phyloP scores from a whole-genome alignment of 2,113 vertebrate genomes.

The Bubo bubo region DNA sequence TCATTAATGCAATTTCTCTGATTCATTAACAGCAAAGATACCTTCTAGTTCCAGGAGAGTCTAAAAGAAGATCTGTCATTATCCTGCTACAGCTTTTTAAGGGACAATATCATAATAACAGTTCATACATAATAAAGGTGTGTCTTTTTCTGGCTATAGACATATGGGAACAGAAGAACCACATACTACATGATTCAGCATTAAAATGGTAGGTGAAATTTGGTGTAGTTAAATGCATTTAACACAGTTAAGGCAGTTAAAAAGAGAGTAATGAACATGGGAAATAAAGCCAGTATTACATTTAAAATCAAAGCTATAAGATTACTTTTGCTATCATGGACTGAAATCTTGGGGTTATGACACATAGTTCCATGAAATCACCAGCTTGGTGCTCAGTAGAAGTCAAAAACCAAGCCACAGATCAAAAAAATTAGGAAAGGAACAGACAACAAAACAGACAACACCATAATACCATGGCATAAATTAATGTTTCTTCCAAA shows the following conservation, averaged over 20 bases:
- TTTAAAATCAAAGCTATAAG: not conserved
- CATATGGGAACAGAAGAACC: not conserved
- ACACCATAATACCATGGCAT: accelerated
- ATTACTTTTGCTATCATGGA: not conserved
- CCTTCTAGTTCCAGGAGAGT: not conserved
- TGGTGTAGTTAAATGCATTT: not conserved
- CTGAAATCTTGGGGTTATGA: not conserved
- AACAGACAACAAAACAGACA: not conserved
- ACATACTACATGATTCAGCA: not conserved
- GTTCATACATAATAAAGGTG: not conserved
- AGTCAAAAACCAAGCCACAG: not conserved
- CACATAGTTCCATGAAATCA: not conserved
- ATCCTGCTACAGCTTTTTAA: not conserved
- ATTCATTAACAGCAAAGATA: not conserved
- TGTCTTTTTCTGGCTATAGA: not conserved
- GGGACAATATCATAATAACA: not conserved
- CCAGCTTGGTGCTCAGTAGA: not conserved
- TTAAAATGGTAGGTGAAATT: not conserved
- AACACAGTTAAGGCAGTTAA: not conserved
- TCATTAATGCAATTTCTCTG: not conserved
- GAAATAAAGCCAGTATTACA: not conserved
- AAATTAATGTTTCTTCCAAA: not conserved
- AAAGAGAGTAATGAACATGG: not conserved
- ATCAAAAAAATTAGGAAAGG: not conserved
- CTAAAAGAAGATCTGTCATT: not conserved